These are phyloP conservation scores for Anthonomus grandis DNA, from an alignment of 1,140 invertebrate species.

Conservation along the genomic window DNA sequence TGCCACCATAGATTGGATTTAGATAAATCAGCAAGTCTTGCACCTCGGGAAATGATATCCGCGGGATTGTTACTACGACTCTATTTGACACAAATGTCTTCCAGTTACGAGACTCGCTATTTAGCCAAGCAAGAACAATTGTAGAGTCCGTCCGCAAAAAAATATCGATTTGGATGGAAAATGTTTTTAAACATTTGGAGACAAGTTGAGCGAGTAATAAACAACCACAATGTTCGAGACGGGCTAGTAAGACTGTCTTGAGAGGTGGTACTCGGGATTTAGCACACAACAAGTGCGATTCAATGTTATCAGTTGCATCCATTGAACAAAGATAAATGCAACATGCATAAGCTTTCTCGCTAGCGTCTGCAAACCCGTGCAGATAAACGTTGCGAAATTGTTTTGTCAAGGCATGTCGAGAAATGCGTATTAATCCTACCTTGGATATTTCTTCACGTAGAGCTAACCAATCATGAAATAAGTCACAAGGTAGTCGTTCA, in stretches of 20 bases:
- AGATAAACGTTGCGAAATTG: neutral
- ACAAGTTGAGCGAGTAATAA: neutral
- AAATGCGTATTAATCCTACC: neutral
- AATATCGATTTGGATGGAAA: neutral
- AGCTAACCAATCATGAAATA: neutral
- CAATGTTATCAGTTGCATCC: neutral
- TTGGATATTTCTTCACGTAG: neutral
- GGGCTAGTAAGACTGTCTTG: neutral
- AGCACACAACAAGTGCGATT: neutral
- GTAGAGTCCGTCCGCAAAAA: too few species aligned
- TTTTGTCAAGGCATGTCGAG: too few species aligned
- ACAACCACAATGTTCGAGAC: slow-evolving; percentile 10
- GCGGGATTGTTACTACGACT: too few species aligned
- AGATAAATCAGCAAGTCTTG: too few species aligned
- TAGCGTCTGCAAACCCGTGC: neutral
- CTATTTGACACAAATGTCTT: too few species aligned
- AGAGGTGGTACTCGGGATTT: slow-evolving; percentile 14
- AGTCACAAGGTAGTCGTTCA: neutral
- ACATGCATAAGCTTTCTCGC: slow-evolving; percentile 1
- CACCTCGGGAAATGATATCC: too few species aligned
- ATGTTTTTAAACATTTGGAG: neutral
- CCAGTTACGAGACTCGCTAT: too few species aligned
- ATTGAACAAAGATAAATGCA: slow-evolving; percentile 3
- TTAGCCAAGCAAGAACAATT: too few species aligned
- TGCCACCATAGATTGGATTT: too few species aligned